Percentiles rank a stretch among this genome's conserved stretches.
phyloP scores from a whole-genome alignment of 2,113 vertebrate species.

The Chaetura pelagica region DNA sequence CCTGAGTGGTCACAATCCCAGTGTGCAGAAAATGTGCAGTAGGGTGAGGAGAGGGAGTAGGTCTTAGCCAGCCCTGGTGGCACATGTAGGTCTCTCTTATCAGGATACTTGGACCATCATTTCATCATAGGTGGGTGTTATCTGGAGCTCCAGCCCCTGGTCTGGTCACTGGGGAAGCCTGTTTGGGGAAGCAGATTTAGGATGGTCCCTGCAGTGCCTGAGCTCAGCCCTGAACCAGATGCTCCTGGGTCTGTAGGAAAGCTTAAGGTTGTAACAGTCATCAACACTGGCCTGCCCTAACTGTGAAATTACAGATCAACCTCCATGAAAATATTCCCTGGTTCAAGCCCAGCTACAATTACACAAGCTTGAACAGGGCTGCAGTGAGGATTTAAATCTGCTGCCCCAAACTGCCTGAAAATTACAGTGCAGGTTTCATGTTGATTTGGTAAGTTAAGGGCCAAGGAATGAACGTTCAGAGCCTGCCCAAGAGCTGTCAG shows the following conservation, averaged over 20 bases:
- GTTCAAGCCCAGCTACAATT: background rate
- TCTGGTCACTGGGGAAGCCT: background rate
- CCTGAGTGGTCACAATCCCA: background rate
- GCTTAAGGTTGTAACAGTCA: background rate
- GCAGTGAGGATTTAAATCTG: background rate
- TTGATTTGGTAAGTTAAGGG: background rate
- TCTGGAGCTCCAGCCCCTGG: background rate
- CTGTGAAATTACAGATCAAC: too few relatives aligned
- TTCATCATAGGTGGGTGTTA: background rate
- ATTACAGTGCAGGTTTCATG: background rate
- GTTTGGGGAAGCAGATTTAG: background rate
- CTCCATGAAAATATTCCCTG: background rate
- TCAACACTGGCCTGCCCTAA: background rate
- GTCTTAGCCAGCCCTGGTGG: background rate
- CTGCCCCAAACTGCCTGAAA: background rate
- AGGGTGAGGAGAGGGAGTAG: background rate
- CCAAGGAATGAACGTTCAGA: background rate
- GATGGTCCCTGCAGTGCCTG: background rate
- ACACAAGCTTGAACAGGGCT: fast-evolving
- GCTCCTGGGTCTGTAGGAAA: fast-evolving
- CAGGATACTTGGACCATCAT: background rate
- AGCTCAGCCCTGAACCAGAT: background rate
- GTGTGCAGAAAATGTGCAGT: fast-evolving
- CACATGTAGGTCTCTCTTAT: background rate
- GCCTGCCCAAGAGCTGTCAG: background rate